phyloP scores from a whole-genome alignment of 2,113 vertebrate species.

The Apodemus sylvaticus region DNA sequence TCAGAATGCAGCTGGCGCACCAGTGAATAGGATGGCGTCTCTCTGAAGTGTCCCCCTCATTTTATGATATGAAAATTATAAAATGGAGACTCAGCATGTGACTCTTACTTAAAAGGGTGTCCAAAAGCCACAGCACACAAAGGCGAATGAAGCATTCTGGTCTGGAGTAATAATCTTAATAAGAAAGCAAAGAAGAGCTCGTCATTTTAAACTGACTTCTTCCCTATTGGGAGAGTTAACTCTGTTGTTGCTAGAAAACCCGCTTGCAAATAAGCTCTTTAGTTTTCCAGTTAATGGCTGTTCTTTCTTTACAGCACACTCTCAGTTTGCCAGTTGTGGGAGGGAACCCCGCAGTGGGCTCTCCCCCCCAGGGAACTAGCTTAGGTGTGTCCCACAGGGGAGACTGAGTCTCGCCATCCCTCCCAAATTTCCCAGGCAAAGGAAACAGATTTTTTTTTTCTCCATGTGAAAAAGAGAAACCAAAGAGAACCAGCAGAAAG shows the following conservation, averaged over 20 bases:
- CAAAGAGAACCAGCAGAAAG: background rate
- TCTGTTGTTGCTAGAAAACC: conserved; percentile 46
- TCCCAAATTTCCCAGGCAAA: background rate
- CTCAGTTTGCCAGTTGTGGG: background rate
- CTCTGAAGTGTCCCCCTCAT: conserved; percentile 46
- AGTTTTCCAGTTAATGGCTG: conserved; percentile 23
- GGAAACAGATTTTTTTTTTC: background rate
- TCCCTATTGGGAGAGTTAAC: conserved; percentile 1
- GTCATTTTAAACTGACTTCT: conserved; percentile 68
- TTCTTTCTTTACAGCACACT: conserved; percentile 23
- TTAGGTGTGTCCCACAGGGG: background rate
- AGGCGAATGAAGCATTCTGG: conserved; percentile 61
- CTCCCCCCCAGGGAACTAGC: conserved; percentile 21
- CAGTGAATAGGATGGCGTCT: conserved; percentile 62
- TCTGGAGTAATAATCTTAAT: conserved; percentile 62
- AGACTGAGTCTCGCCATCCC: background rate
- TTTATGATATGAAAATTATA: conserved; percentile 72
- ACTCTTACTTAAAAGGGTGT: conserved; percentile 63
- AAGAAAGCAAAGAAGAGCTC: background rate
- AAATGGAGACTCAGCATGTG: conserved; percentile 63
- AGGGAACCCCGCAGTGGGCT: background rate
- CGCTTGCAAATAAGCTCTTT: conserved; percentile 61
- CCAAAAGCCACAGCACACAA: conserved; percentile 60
- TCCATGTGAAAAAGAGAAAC: background rate
- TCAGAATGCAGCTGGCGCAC: conserved; percentile 74